These are phyloP conservation scores for Eurosta solidaginis DNA, from an alignment of 1,140 invertebrate species.

Conservation along the genomic window DNA sequence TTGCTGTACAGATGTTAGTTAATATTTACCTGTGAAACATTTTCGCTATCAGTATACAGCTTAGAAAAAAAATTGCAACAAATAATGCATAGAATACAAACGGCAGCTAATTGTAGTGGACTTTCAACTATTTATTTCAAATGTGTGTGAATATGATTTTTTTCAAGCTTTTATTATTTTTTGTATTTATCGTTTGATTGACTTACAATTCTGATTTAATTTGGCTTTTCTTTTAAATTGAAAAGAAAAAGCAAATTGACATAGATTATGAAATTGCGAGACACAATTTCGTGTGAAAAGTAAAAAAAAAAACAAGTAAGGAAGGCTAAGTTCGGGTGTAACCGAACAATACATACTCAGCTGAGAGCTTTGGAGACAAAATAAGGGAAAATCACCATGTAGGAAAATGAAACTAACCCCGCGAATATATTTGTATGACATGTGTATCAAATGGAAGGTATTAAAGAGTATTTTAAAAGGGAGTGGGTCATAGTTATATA, in stretches of 20 bases:
- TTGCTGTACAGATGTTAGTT: neutral
- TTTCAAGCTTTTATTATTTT: neutral
- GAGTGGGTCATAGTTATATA: too few relatives aligned
- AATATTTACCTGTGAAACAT: neutral
- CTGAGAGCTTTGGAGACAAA: too few relatives aligned
- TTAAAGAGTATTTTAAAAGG: too few relatives aligned
- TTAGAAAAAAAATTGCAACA: neutral
- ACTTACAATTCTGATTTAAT: conserved; percentile 1
- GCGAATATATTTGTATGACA: too few relatives aligned
- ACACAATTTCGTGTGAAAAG: neutral
- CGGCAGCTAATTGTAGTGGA: neutral
- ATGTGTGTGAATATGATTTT: neutral
- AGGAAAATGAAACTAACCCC: too few relatives aligned
- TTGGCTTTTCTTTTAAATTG: neutral
- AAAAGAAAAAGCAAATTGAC: neutral
- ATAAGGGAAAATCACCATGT: too few relatives aligned
- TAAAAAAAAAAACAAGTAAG: neutral
- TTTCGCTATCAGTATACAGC: neutral
- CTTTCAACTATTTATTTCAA: conserved; percentile 24
- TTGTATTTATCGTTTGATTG: neutral
- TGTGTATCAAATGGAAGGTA: too few relatives aligned
- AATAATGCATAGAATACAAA: neutral
- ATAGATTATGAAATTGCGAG: neutral
- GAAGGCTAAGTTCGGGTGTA: too few relatives aligned
- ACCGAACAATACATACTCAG: too few relatives aligned